Evolutionary conservation across 2,797 vertebrate species (phyloP), one percentile per base, ranked within the genome.

Genomic region (Lagocephalus sceleratus): DNA sequence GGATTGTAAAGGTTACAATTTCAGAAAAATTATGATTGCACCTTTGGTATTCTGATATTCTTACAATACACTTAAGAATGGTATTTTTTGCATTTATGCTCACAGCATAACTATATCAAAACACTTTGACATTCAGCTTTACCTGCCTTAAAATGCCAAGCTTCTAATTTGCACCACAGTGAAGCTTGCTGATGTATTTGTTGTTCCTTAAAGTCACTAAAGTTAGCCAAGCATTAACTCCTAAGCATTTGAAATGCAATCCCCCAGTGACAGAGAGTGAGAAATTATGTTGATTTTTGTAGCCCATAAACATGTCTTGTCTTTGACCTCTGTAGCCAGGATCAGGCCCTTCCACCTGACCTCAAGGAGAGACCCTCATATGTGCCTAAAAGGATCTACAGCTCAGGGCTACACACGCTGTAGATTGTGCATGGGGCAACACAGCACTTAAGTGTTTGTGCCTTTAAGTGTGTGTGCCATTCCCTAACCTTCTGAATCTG

Each of bases 311-410:
- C 39, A 55, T 49, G 60, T 57, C 38, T 43, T 73, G 73, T 66
- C 76, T 74, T 87, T 88, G 86, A 87, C 85, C 81, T 78, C 52
- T 54, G 1, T 42, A 68, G 67, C 62, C 49, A 62, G 68, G 73
- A 66, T 85, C 68, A 58, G 4, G 44, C 47, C 73, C 70, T 71
- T 54, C 49, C 57, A 66, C 63, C 62, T 74, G 76, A 85, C 75
- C 83, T 76, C 68, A 69, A 29, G 16, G 52, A 68, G 72, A 69
- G 66, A 69, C 57, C 73, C 62, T 50, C 57, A 54, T 72, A 55
- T 63, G 76, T 61, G 29, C 29, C 9, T 9, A 29, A 29, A 29
- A 10, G 38, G 63, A 59, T 57, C 17, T 20, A 43, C 17, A 39
- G 15, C 38, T 16, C n/a, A 15, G 2, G 6, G 15, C 3, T 16